Percentiles rank a stretch among this genome's conserved stretches.
Conservation (phyloP, 2,113 vertebrate genomes). For the Nesospiza acunhae region DNA sequence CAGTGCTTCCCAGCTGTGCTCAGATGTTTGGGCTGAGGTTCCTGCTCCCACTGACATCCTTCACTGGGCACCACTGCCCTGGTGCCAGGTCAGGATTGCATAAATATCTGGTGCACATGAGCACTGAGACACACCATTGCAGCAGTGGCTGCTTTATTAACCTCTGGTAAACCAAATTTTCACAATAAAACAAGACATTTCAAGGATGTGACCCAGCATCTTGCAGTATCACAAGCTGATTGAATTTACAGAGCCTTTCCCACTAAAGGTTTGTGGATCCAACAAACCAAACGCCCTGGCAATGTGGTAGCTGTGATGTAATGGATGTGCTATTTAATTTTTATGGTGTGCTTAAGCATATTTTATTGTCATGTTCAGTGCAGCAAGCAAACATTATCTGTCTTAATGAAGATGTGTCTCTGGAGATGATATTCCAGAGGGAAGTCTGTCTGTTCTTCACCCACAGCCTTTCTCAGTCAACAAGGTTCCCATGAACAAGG, state of each 20-base stretch:
- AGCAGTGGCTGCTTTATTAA: not conserved
- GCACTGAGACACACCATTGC: not conserved
- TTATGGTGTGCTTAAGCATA: not conserved
- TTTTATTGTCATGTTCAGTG: not conserved
- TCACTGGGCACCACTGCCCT: not conserved
- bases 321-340: not conserved
- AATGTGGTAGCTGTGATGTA: not conserved
- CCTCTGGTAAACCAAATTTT: not conserved
- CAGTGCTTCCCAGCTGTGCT: not conserved
- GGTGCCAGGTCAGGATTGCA: too few relatives aligned
- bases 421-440: not conserved
- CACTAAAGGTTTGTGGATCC: not conserved
- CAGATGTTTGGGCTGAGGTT: not conserved
- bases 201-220: not conserved
- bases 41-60: not conserved
- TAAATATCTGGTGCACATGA: not conserved
- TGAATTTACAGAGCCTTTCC: not conserved
- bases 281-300: not conserved
- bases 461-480: not conserved
- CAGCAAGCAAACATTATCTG: not conserved
- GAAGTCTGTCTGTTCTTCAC: not conserved
- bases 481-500: not conserved
- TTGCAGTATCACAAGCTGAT: not conserved
- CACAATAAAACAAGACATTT: not conserved
- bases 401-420: not conserved